Evolutionary conservation across 2,797 vertebrate species (phyloP), one percentile per base, ranked within the genome.

Genomic region (Hylomyscus alleni): DNA sequence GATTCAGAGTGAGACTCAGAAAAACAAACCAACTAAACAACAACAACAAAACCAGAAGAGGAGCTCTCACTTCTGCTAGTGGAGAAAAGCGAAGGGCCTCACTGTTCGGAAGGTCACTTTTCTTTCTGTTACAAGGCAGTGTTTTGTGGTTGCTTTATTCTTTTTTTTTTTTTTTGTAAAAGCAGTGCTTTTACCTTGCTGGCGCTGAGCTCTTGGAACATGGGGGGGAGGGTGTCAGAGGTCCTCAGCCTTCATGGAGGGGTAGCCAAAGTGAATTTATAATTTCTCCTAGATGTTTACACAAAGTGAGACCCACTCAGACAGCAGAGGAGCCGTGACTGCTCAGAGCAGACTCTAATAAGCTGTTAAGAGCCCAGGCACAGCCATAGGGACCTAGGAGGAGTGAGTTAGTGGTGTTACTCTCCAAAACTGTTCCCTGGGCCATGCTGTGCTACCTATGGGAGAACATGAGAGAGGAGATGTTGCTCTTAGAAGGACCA

Each of bases 391-490:
- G 75, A 73, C 10, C 84, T 83, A 24, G 29, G 85, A 54, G 89
- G 34, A 82, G 76, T 37, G 19, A 19, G 31, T 60, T 69, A 54
- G 56, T 60, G 50, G 62, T 89, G 80, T 85, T 86, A 4, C 31
- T 84, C 94, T 83, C 60, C 50, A 88, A 73, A 88, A 89, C 40
- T 65, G 75, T 90, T 56, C 14, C 58, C 82, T 73, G 94, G 52
- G 19, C 37, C 72, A 0, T 60, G 77, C 15, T 76, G 12, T 72
- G 2, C 65, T 65, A 11, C 34, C 90, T 81, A 5, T 14, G 24
- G 65, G 44, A 47, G 52, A 85, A 34, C 6, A 11, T 52, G 17
- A 86, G 31, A 26, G 67, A 80, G 13, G 8, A 93, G 81, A 19
- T 0, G 0, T 44, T 15, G 29, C 11, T 72, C 37, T 75, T n/a